Evolutionary conservation across 1,140 invertebrate species (phyloP).

Genomic region (Eupristina koningsbergeri): DNA sequence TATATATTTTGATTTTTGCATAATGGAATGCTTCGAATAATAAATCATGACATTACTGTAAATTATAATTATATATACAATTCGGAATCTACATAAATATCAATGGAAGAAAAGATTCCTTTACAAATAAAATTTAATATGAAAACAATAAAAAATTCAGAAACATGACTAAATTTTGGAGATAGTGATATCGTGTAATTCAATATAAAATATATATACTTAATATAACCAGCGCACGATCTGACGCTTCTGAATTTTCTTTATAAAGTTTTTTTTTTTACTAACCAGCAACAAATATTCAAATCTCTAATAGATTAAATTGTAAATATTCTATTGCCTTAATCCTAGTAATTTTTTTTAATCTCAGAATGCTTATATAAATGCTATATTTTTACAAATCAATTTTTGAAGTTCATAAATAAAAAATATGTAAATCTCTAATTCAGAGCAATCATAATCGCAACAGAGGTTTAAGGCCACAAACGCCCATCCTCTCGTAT

Average conservation of each 20-base stretch:
- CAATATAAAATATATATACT: conserved; percentile 44
- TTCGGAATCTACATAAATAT: conserved; percentile 63
- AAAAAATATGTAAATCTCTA: conserved; percentile 54
- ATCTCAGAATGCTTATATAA: conserved; percentile 64
- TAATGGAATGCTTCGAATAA: conserved; percentile 63
- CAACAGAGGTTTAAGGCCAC: conserved; percentile 45
- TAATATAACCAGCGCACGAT: conserved; percentile 41
- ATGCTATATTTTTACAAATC: conserved; percentile 67
- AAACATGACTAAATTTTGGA: conserved; percentile 34
- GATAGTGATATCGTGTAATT: conserved; percentile 28
- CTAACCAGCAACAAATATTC: conserved; percentile 37
- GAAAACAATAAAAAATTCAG: conserved; percentile 23
- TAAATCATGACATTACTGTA: conserved; percentile 58
- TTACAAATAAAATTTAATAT: conserved; percentile 36
- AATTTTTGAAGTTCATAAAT: conserved; percentile 61
- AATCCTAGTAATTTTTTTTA: conserved; percentile 54
- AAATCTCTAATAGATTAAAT: conserved; percentile 54
- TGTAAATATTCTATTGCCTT: conserved; percentile 45
- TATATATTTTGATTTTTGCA: conserved; percentile 42
- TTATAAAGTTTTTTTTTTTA: conserved; percentile 25
- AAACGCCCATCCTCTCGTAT: conserved; percentile 34
- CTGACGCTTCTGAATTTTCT: conserved; percentile 33
- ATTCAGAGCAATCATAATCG: conserved; percentile 51
- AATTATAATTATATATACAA: conserved; percentile 64
- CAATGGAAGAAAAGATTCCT: conserved; percentile 60